Evolutionary conservation across 2,888 invertebrate species (phyloP), one percentile per base, ranked within the genome.

Genomic region (Argynnis bischoffii): DNA sequence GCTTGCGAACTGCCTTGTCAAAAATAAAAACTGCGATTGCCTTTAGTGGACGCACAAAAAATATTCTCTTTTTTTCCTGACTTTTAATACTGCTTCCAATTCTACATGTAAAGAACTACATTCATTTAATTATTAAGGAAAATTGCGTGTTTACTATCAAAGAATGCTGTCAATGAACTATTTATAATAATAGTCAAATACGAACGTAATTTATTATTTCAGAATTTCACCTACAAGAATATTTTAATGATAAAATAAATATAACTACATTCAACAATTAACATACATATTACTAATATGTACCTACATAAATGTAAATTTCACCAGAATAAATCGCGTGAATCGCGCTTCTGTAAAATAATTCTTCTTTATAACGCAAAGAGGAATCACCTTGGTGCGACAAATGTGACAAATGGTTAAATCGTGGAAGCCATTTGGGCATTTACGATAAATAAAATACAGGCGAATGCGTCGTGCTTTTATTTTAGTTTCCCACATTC

Each of bases 401-500:
- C 50, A 55, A 66, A 69, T 64, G 67, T 68, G 67, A 69, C 71
- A 71, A 69, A 73, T 69, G 47, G 47, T 67, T 21, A 57, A 71
- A 69, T 63, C 47, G 67, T 64, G 71, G 46, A 63, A 67, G 64
- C 66, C 64, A 69, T 68, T 69, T 60, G 66, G 64, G 56, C 64
- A 66, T 69, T 71, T 66, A 71, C 66, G 47, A 69, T 65, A 70
- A 70, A 72, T 70, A 68, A 68, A 71, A 70, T 55, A 66, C 69
- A 67, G 69, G 56, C 54, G 50, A 63, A 56, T 59, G 64, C 55
- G 57, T 48, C 59, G 53, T 67, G 69, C 65, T 69, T 71, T 73
- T 72, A 69, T 69, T 70, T 72, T 69, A 69, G 68, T 72, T 70
- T 55, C 60, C 53, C 69, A 67, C 72, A 65, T 73, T 66, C 55